Evolutionary conservation across 2,797 vertebrate species (phyloP).

Genomic region (Coluber constrictor): DNA sequence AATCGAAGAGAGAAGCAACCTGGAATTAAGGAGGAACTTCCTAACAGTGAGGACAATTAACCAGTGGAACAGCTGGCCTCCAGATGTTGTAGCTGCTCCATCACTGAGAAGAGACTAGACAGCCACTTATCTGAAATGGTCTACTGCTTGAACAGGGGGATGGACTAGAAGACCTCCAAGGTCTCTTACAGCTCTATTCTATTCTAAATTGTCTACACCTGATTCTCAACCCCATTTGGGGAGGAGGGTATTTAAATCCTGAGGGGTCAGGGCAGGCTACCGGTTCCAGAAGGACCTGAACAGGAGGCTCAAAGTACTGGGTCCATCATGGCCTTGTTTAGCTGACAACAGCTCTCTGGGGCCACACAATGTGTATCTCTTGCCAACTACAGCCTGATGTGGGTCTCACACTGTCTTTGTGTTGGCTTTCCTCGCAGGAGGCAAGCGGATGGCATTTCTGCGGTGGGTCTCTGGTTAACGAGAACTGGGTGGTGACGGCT

Average conservation of each 20-base stretch:
- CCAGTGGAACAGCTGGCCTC: too few species aligned
- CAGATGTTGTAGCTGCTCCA: too few species aligned
- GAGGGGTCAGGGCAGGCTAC: not conserved
- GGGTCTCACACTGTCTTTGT: not conserved
- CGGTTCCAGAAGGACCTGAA: not conserved
- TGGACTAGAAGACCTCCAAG: too few species aligned
- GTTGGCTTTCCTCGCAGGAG: slow-evolving; percentile 59
- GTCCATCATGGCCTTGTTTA: not conserved
- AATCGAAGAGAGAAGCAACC: too few species aligned
- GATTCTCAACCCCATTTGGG: not conserved
- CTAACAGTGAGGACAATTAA: too few species aligned
- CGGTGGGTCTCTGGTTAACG: slow-evolving; percentile 78
- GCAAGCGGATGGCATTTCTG: slow-evolving; percentile 79
- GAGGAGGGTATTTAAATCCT: not conserved
- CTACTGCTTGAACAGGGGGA: too few species aligned
- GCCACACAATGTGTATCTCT: not conserved
- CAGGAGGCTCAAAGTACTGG: not conserved
- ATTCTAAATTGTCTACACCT: not conserved
- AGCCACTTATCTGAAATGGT: too few species aligned
- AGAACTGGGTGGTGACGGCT: slow-evolving; percentile 80
- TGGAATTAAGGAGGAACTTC: too few species aligned
- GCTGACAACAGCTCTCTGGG: not conserved
- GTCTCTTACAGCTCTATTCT: too few species aligned
- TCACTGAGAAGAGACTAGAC: too few species aligned
- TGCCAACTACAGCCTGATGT: not conserved